Base-by-base conservation (phyloP, 2,888 invertebrate species). In the Drepanosiphum platanoidis region DNA sequence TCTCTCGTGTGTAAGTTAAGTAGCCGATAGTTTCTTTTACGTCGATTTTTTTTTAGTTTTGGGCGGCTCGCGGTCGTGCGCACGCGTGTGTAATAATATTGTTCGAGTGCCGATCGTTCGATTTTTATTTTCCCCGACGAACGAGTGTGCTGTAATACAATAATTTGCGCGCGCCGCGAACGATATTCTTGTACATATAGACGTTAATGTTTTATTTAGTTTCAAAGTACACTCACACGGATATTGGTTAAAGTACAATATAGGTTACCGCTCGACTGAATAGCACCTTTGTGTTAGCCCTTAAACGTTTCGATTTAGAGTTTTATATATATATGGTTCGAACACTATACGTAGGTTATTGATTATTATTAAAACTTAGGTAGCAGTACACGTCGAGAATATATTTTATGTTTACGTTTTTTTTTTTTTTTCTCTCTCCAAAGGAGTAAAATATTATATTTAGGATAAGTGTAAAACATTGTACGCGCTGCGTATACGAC, bases 261-360 rank as follows among this genome's bases (percentile, higher is more conserved):
- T 75, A 52, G 70, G 70, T 80, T 80, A 80, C 80, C 80, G 70
- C 36, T 70, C 34, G 80, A 80, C 80, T 80, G 80, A 80, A 70
- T 80, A 70, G 68, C 52, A 70, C 68, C 27, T 70, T 52, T 52
- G 9, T 80, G 34, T 80, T 52, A 68, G 68, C 13, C 13, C 27
- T 61, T 30, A 30, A 11, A 15, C 64, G 22, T 77, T 77, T 77
- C 30, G 22, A 18, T 30, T 61, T 27, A 77, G 36, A 11, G 27
- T 18, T 27, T 30, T 34, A 46, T 46, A 18, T 72, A 42, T 18
- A 39, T 36, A n/a, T n/a, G n/a, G 3, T n/a, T 27, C 13, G 1
- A 39, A 71, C n/a, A 36, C 9, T 74, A 18, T 30, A 46, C 72
- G 22, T 22, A 52, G 4, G 1, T 42, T 13, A n/a, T n/a, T n/a